Percentiles rank a stretch among this genome's conserved stretches.
These are phyloP conservation scores for Haliaeetus leucogaster DNA, from an alignment of 2,113 vertebrate species.

Conservation along the genomic window DNA sequence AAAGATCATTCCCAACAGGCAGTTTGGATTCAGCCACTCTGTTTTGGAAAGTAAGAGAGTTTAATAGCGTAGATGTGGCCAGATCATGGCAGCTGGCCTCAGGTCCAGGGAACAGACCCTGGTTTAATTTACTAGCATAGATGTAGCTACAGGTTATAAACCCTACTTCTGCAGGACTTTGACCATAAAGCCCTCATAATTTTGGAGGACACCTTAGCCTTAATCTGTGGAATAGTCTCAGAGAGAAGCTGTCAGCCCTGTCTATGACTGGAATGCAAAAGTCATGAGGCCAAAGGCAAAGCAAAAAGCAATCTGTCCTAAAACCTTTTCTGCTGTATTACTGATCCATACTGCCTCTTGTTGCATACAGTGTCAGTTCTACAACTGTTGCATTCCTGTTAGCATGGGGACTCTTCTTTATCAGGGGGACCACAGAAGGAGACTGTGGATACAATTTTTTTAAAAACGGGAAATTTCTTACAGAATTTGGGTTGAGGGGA, in stretches of 20 bases:
- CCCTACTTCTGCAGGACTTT: background rate
- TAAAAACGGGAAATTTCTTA: background rate
- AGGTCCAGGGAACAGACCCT: background rate
- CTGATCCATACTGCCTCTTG: background rate
- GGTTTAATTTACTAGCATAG: background rate
- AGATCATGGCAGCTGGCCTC: slow-evolving; percentile 41
- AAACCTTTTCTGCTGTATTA: background rate
- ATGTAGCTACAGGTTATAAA: slow-evolving; percentile 6
- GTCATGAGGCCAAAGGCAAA: background rate
- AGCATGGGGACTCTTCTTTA: background rate
- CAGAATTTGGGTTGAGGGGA: background rate
- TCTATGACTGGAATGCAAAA: background rate
- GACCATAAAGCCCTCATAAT: background rate
- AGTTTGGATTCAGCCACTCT: slow-evolving; percentile 28
- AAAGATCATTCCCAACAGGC: slow-evolving; percentile 55
- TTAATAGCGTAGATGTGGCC: slow-evolving; percentile 3
- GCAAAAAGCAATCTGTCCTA: background rate
- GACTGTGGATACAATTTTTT: background rate
- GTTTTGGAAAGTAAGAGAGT: slow-evolving; percentile 37
- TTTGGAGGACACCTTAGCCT: background rate
- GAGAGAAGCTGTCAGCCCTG: background rate
- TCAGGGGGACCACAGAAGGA: background rate
- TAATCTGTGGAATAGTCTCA: background rate
- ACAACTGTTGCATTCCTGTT: background rate
- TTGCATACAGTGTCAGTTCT: background rate